Conservation (phyloP, 2,797 vertebrate species). For the Alauda arvensis region DNA sequence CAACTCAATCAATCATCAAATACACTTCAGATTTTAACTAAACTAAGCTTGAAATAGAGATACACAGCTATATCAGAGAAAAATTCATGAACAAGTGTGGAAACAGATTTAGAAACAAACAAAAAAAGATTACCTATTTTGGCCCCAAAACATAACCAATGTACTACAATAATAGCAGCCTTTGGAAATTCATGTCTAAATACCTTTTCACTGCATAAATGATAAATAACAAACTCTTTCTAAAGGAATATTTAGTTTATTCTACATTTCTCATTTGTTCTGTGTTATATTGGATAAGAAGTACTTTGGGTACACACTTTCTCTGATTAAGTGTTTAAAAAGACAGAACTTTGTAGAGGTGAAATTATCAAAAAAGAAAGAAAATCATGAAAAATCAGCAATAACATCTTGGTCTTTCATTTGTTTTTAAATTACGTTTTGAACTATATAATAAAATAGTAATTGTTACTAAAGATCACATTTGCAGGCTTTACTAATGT, state of each 20-base stretch:
- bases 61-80: background rate
- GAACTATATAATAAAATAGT: background rate
- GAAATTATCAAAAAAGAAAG: background rate
- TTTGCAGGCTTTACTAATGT: background rate
- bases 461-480: background rate
- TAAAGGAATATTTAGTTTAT: background rate
- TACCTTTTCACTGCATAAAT: background rate
- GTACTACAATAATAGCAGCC: background rate
- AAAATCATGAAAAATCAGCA: background rate
- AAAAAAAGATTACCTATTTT: background rate
- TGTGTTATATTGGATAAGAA: background rate
- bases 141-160: background rate
- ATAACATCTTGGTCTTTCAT: background rate
- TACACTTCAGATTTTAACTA: constrained; percentile 22
- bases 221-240: background rate
- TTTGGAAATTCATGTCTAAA: background rate
- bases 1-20: constrained; percentile 8
- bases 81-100: background rate
- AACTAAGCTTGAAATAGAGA: constrained; percentile 33
- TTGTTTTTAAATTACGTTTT: background rate
- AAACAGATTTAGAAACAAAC: background rate
- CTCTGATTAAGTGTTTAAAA: background rate
- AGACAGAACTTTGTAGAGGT: background rate
- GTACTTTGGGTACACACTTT: background rate
- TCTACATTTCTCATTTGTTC: background rate